These are phyloP conservation scores for Watsonalla binaria DNA, from an alignment of 2,888 invertebrate species.

Conservation along the genomic window DNA sequence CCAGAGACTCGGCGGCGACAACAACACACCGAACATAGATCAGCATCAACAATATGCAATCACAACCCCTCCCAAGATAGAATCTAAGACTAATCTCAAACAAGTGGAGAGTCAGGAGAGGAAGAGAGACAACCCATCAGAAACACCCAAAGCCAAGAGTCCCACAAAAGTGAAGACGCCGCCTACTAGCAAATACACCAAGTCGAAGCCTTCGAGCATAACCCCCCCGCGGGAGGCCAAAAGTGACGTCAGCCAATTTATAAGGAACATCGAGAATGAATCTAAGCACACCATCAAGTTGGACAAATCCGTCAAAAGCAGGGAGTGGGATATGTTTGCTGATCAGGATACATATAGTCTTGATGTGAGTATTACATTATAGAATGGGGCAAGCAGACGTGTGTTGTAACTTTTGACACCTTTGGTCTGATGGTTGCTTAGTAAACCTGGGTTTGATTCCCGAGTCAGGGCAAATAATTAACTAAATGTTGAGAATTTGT, in stretches of 20 bases:
- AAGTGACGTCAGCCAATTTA: conserved; percentile 1
- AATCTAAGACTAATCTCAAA: conserved; percentile 8
- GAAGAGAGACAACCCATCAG: neutral
- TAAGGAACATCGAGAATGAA: conserved; percentile 25
- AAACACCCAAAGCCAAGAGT: neutral
- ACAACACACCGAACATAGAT: conserved; percentile 10
- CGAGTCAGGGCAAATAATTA: too few species aligned
- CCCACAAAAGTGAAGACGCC: neutral
- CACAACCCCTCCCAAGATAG: conserved; percentile 1
- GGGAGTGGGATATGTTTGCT: conserved; percentile 95
- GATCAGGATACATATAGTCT: conserved; percentile 89
- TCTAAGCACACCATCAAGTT: conserved; percentile 31
- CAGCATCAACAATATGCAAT: conserved; percentile 3
- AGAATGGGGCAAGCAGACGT: too few species aligned
- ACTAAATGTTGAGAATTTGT: too few species aligned
- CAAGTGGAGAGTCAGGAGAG: neutral
- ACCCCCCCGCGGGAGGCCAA: neutral
- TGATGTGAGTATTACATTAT: conserved; percentile 65
- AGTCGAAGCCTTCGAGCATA: conserved; percentile 4
- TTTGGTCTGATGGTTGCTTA: too few species aligned
- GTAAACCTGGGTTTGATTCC: too few species aligned
- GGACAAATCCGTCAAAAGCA: conserved; percentile 69
- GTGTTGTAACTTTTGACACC: too few species aligned
- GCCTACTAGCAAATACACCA: conserved; percentile 4
- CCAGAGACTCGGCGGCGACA: conserved; percentile 36